A percentile compares a stretch with the other conserved stretches of the same genome.
Evolutionary conservation across 2,113 vertebrate genomes (phyloP).

Genomic region (Sphyrna mokarran): DNA sequence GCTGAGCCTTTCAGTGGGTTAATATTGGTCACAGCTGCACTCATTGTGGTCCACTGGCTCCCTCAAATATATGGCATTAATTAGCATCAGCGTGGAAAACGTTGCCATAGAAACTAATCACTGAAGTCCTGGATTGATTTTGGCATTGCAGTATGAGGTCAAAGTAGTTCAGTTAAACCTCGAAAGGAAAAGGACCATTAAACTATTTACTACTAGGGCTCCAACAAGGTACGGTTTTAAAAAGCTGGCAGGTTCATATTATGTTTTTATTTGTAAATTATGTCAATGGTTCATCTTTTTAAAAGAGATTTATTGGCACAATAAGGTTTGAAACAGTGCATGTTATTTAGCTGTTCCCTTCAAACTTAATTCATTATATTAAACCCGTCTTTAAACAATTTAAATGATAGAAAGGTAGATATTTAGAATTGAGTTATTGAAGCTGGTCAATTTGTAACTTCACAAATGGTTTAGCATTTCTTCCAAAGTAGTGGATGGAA

Average conservation of each 20-base stretch:
- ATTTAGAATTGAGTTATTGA: not conserved
- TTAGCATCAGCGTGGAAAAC: conserved; percentile 62
- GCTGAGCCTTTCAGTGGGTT: conserved; percentile 19
- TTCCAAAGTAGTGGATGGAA: not conserved
- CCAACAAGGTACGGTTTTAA: conserved; percentile 6
- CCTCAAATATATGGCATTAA: conserved; percentile 56
- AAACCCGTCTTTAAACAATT: not conserved
- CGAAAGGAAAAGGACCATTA: not conserved
- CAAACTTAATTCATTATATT: not conserved
- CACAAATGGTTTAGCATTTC: not conserved
- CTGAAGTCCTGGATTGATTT: conserved; percentile 49
- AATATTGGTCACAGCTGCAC: not conserved
- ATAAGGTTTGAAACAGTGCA: not conserved
- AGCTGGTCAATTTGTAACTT: not conserved
- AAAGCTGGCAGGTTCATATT: not conserved
- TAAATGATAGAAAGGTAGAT: not conserved
- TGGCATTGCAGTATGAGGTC: conserved; percentile 52
- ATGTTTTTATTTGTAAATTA: not conserved
- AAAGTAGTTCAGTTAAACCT: conserved; percentile 43
- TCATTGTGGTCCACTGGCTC: conserved; percentile 40
- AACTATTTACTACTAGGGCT: not conserved
- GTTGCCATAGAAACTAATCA: conserved; percentile 57
- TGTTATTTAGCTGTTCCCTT: not conserved
- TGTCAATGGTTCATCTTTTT: not conserved
- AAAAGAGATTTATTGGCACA: not conserved